Evolutionary conservation across 2,797 vertebrate species (phyloP).

Genomic region (Hippopotamyrus pictus): DNA sequence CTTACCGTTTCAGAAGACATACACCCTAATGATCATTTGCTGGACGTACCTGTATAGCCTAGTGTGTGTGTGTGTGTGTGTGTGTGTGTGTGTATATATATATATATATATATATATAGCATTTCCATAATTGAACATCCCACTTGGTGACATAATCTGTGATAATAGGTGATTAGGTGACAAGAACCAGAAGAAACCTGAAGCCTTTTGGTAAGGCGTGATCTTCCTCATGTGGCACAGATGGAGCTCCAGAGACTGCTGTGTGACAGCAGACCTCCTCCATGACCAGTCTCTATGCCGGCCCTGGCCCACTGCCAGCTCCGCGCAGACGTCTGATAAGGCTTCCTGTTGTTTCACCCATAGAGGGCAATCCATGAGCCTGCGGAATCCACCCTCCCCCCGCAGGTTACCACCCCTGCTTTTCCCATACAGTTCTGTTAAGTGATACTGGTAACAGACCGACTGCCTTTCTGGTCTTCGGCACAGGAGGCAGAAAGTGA

Average conservation of each 20-base stretch:
- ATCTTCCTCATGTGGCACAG: neutral
- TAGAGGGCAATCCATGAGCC: constrained; percentile 53
- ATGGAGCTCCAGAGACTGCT: constrained; percentile 31
- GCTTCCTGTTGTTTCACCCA: constrained; percentile 37
- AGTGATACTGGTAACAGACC: constrained; percentile 26
- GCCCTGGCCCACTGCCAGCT: constrained; percentile 35
- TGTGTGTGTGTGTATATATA: neutral
- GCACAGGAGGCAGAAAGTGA: constrained; percentile 8
- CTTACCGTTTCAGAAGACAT: neutral
- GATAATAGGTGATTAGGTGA: neutral
- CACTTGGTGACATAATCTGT: neutral
- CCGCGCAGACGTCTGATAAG: constrained; percentile 36
- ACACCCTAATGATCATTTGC: neutral
- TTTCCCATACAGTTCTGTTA: constrained; percentile 31
- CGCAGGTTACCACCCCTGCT: constrained; percentile 23
- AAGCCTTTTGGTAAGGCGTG: neutral
- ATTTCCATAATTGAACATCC: neutral
- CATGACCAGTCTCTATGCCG: constrained; percentile 34
- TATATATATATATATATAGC: neutral
- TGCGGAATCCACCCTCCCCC: constrained; percentile 37
- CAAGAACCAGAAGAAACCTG: neutral
- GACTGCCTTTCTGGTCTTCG: neutral
- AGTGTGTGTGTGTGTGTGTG: too few relatives aligned
- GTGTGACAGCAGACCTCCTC: constrained; percentile 27
- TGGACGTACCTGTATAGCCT: neutral